Evolutionary conservation across 2,113 vertebrate species (phyloP), one percentile per base, ranked within the genome.

Genomic region (Tricholaema leucomelas): DNA sequence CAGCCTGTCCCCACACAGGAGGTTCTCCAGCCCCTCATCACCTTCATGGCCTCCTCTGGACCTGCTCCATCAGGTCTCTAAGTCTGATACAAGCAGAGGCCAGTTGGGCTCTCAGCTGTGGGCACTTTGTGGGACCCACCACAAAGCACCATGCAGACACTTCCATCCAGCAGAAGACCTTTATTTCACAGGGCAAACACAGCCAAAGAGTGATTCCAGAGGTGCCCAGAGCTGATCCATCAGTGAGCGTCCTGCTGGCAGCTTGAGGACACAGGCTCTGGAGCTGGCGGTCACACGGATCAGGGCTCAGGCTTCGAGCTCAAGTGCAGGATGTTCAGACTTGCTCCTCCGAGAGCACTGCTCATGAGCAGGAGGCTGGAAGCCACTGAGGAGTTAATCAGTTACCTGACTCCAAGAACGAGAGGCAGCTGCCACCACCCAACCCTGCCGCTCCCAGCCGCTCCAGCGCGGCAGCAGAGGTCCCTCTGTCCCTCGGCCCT

Each of bases 141-240:
- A 23, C 46, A 33, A 87, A 64, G 79, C 31, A 72, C 56, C 30
- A 44, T 1, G 1, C 9, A 35, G 59, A 44, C 17, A 18, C 52
- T 59, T 73, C 44, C 33, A 19, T 87, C 52, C 84, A 88, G 50
- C 55, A 90, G 67, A 95, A 73, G 31, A 69, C 58, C 66, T 95
- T 94, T 88, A 94, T 85, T 93, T 63, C 78, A 70, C 40, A 55
- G 64, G 90, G 86, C 91, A 87, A 50, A 61, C 61, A 75, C 54
- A 86, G 59, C 55, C 90, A 92, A 15, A 60, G 18, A 46, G 59
- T 24, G 77, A 90, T n/a, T 76, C 84, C 89, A 65, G 74, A 87
- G 66, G 3, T 74, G 67, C 71, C 78, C 1, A 0, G 59, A 88
- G 55, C 52, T 82, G 44, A 81, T 40, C 63, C 1, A 0, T 36